Percentiles rank a stretch among this genome's conserved stretches.
These are phyloP conservation scores for Bos javanicus DNA, from an alignment of 2,113 vertebrate genomes.

Conservation along the genomic window DNA sequence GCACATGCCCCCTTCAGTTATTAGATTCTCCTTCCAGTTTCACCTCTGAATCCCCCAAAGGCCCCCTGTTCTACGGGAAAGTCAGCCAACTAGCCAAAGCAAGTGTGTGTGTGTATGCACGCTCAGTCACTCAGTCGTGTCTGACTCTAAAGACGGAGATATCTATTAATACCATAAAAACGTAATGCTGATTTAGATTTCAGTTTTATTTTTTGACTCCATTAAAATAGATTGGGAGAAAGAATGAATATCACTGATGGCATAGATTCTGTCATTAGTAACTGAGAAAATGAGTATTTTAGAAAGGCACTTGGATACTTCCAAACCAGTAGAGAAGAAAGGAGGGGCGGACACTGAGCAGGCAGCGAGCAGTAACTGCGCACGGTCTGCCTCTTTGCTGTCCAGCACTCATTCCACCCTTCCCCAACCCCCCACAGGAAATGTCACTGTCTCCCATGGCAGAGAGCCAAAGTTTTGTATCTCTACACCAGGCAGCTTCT, in stretches of 20 bases:
- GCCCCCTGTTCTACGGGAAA: not conserved
- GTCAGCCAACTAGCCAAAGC: not conserved
- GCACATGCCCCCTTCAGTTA: not conserved
- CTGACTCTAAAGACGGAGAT: not conserved
- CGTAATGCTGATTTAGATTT: not conserved
- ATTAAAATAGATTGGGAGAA: not conserved
- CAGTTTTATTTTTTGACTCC: not conserved
- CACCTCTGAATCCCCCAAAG: not conserved
- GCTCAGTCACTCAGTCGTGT: not conserved
- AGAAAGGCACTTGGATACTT: not conserved
- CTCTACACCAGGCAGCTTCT: not conserved
- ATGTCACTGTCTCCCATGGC: not conserved
- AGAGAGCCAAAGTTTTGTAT: not conserved
- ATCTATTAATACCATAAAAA: not conserved
- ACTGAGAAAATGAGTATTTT: not conserved
- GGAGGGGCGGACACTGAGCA: not conserved
- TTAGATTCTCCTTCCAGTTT: not conserved
- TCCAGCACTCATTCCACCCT: not conserved
- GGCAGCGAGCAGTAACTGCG: not conserved
- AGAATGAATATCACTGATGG: not conserved
- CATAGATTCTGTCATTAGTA: not conserved
- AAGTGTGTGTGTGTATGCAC: not conserved
- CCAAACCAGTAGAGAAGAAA: not conserved
- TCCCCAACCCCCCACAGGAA: not conserved
- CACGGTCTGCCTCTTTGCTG: not conserved